phyloP scores from a whole-genome alignment of 2,888 invertebrate genomes.

The Germaria angustata region DNA sequence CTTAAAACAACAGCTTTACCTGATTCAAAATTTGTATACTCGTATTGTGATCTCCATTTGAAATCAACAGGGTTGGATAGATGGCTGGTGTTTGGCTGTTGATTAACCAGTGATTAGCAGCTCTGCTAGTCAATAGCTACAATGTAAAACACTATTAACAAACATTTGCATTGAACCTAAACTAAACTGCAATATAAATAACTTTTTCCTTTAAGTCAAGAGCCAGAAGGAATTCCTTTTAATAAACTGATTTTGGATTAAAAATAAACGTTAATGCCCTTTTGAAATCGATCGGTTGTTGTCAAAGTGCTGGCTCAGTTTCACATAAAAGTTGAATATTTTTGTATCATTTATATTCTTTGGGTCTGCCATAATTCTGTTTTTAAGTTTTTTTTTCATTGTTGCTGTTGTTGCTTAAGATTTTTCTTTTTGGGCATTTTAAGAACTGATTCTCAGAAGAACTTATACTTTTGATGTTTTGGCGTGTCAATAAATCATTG shows the following conservation, averaged over 20 bases:
- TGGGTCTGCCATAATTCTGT: background rate
- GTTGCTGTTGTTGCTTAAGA: background rate
- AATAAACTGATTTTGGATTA: no score
- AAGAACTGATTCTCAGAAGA: slow-evolving; percentile 51
- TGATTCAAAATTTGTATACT: background rate
- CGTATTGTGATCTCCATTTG: background rate
- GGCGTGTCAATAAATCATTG: slow-evolving; percentile 62
- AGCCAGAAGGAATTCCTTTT: no score
- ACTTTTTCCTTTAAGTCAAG: no score
- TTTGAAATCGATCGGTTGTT: slow-evolving; percentile 22
- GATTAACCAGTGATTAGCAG: no score
- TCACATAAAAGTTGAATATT: background rate
- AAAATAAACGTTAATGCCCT: background rate
- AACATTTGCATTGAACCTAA: no score
- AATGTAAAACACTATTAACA: background rate
- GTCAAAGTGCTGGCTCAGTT: background rate
- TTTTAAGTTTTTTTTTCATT: background rate
- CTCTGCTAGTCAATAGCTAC: background rate
- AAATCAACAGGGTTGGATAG: background rate
- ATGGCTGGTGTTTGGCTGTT: background rate
- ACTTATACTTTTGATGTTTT: slow-evolving; percentile 53
- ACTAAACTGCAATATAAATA: no score
- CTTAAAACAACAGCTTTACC: background rate
- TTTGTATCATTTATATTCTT: background rate
- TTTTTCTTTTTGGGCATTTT: slow-evolving; percentile 17